Evolutionary conservation across 1,140 invertebrate species (phyloP), one percentile per base, ranked within the genome.

Genomic region (Zaprionus camerounensis): DNA sequence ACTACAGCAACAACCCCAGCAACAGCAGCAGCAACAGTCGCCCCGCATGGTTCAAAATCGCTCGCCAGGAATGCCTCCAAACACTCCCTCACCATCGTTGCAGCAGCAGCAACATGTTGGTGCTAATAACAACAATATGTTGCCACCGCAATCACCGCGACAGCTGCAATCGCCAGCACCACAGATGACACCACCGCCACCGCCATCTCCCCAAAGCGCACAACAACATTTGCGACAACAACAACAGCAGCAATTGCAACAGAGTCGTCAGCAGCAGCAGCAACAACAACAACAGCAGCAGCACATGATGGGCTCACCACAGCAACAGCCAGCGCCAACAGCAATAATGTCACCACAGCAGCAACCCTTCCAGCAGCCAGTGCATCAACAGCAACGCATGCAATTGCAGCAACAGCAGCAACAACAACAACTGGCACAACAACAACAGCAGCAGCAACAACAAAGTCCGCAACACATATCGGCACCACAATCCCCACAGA

Each of bases 161-260:
- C 91, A 92, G 57, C 38, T 91, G 26, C 91, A 92, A 55, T 92
- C 91, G 3, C 91, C 91, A 12, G 92, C 91, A n/a, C 87, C 92
- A 4, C 91, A 92, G 69, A 92, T 92, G 91, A 92, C 91, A 9
- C 91, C 91, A 6, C 91, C 91, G 5, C 91, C 91, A 5, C 86
- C 91, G 4, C 91, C 91, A 6, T 90, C 91, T 0, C 91, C 91
- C 0, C 91, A 90, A n/a, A 78, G 78, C 57, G 78, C 94, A 0
- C 93, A 94, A 36, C 92, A 94, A 63, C 82, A 91, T 55, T 80
- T 92, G 55, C 92, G 93, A 0, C 87, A 91, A 26, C 87, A 91
- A 26, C 80, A 81, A 24, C 73, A 77, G 0, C 87, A 79, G 26
- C 76, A 81, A 38, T 72, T 92, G 41, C 81, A 82, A 36, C 88